These are phyloP conservation scores for Smutsia temminckii DNA, from an alignment of 2,797 vertebrate genomes.

Conservation along the genomic window DNA sequence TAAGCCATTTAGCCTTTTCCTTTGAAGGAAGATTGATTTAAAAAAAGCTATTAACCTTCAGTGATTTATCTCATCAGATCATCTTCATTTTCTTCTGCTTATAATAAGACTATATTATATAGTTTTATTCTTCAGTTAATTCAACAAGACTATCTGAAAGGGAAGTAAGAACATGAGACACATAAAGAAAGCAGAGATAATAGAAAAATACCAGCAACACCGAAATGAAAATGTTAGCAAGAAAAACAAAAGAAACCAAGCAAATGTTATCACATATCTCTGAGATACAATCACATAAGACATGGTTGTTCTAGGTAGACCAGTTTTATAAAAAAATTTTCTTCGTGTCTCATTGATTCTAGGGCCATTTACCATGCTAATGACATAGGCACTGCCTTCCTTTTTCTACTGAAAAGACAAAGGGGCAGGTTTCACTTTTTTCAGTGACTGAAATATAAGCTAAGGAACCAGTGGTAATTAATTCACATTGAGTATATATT, in stretches of 20 bases:
- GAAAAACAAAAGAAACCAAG: slow-evolving; percentile 75
- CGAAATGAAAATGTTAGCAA: slow-evolving; percentile 70
- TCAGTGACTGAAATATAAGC: slow-evolving; percentile 63
- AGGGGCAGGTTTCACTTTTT: slow-evolving; percentile 67
- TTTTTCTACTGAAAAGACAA: slow-evolving; percentile 64
- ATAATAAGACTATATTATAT: slow-evolving; percentile 84
- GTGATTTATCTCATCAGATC: slow-evolving; percentile 88
- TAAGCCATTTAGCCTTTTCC: slow-evolving; percentile 88
- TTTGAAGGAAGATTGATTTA: slow-evolving; percentile 88
- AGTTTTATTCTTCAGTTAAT: slow-evolving; percentile 84
- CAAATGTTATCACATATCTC: slow-evolving; percentile 21
- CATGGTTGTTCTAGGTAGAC: not conserved
- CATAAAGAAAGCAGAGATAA: slow-evolving; percentile 57
- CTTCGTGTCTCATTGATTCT: slow-evolving; percentile 27
- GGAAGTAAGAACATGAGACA: slow-evolving; percentile 36
- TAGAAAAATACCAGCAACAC: slow-evolving; percentile 73
- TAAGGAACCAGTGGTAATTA: slow-evolving; percentile 68
- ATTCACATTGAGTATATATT: slow-evolving; percentile 72
- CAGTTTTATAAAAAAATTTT: slow-evolving; percentile 61
- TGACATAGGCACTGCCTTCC: slow-evolving; percentile 12
- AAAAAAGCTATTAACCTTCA: slow-evolving; percentile 89
- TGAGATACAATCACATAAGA: not conserved
- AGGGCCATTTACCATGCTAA: slow-evolving; percentile 20
- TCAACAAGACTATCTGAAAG: slow-evolving; percentile 75
- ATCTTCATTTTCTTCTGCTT: slow-evolving; percentile 86